phyloP scores from a whole-genome alignment of 1,140 invertebrate species.

The Doryteuthis pealeii region DNA sequence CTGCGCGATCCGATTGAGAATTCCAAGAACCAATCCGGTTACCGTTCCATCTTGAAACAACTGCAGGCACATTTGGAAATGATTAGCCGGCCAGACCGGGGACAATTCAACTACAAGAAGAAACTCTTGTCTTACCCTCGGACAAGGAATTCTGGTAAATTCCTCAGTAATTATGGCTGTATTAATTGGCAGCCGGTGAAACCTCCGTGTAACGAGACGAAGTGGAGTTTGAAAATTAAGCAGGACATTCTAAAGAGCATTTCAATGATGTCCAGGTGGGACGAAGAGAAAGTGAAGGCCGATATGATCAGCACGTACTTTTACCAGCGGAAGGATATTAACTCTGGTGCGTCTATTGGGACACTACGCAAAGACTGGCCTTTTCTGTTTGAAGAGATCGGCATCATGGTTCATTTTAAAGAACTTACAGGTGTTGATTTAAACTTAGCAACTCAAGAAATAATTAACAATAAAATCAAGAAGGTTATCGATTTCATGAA shows the following conservation, averaged over 20 bases:
- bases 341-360: background rate
- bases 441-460: background rate
- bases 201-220: background rate
- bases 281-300: background rate
- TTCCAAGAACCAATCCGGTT: background rate
- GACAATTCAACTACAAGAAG: background rate
- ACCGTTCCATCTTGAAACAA: background rate
- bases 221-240: background rate
- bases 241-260: background rate
- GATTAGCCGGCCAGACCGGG: background rate
- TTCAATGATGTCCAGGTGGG: background rate
- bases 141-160: background rate
- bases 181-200: background rate
- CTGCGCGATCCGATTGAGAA: background rate
- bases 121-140: background rate
- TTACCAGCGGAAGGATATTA: background rate
- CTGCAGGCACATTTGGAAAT: background rate
- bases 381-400: conserved; percentile 4
- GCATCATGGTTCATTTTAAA: conserved; percentile 4
- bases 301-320: background rate
- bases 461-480: background rate
- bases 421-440: background rate
- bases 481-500: background rate
- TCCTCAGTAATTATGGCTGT: background rate
- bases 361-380: background rate